phyloP scores from a whole-genome alignment of 2,888 invertebrate species.

The Rhorus exstirpatorius region DNA sequence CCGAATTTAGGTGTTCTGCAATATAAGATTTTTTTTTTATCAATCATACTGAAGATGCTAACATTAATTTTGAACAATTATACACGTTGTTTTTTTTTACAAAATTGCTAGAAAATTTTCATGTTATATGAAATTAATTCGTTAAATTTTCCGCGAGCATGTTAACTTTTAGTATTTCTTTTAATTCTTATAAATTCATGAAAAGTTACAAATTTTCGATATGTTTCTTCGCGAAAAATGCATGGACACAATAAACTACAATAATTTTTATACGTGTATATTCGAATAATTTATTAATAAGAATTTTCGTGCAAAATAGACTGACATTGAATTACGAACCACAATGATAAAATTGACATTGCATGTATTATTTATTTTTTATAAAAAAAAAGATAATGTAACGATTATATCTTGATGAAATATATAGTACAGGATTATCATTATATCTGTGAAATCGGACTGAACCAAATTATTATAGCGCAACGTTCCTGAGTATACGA shows the following conservation, averaged over 20 bases:
- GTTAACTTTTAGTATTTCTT: too few species aligned
- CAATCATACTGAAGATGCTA: too few species aligned
- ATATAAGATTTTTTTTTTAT: too few species aligned
- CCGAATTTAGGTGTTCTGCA: too few species aligned
- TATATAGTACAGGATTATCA: conserved; percentile 71
- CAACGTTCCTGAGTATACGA: conserved; percentile 32
- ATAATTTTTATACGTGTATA: conserved; percentile 74
- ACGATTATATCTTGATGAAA: conserved; percentile 77
- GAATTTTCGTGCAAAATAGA: conserved; percentile 81
- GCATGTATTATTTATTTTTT: conserved; percentile 77
- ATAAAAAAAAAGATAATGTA: conserved; percentile 71
- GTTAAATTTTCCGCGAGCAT: too few species aligned
- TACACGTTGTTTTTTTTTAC: too few species aligned
- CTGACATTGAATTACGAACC: conserved; percentile 80
- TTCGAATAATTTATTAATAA: conserved; percentile 74
- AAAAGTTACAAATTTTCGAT: too few species aligned
- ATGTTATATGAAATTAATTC: too few species aligned
- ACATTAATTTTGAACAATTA: too few species aligned
- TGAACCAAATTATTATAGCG: conserved; percentile 43
- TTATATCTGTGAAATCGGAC: conserved; percentile 36
- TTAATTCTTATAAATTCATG: too few species aligned
- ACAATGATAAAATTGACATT: conserved; percentile 79
- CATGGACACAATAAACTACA: background rate
- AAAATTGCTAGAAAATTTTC: too few species aligned
- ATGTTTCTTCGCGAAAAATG: too few species aligned